These are phyloP conservation scores for Hucho hucho DNA, from an alignment of 2,113 vertebrate species.

Conservation along the genomic window DNA sequence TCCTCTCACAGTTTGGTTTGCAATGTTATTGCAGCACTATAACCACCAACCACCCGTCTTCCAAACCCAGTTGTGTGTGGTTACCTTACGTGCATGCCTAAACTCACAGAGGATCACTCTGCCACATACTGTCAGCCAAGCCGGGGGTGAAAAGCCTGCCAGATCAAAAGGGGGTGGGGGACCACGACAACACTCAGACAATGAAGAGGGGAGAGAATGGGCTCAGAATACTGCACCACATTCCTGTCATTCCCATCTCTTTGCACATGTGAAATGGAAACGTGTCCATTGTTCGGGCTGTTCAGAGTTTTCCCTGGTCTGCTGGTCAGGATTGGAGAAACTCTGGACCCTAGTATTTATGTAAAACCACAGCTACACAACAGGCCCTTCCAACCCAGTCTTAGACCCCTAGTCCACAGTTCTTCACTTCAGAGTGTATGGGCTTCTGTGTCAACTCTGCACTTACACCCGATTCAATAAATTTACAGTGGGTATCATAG, in stretches of 20 bases:
- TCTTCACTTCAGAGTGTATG: too few species aligned
- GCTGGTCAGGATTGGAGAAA: too few species aligned
- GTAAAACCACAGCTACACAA: background rate
- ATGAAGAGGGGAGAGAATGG: conserved; percentile 23
- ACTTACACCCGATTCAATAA: too few species aligned
- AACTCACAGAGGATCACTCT: conserved; percentile 57
- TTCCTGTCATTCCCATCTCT: conserved; percentile 52
- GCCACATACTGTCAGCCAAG: conserved; percentile 63
- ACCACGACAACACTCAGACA: conserved; percentile 48
- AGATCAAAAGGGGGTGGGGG: conserved; percentile 48
- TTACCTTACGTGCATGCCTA: conserved; percentile 11
- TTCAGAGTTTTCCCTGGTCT: background rate
- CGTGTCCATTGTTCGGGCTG: conserved; percentile 1
- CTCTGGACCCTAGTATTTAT: too few species aligned
- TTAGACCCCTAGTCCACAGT: background rate
- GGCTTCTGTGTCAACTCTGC: too few species aligned
- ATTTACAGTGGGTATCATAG: too few species aligned
- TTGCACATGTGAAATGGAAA: too few species aligned
- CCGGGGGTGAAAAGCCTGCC: conserved; percentile 32
- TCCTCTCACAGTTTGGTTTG: background rate
- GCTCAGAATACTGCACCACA: conserved; percentile 27
- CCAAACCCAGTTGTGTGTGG: background rate
- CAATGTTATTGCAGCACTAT: background rate
- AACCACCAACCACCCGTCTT: background rate
- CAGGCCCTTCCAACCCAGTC: background rate